These are phyloP conservation scores for Theocolax elegans DNA, from an alignment of 1,140 invertebrate species.

Conservation along the genomic window DNA sequence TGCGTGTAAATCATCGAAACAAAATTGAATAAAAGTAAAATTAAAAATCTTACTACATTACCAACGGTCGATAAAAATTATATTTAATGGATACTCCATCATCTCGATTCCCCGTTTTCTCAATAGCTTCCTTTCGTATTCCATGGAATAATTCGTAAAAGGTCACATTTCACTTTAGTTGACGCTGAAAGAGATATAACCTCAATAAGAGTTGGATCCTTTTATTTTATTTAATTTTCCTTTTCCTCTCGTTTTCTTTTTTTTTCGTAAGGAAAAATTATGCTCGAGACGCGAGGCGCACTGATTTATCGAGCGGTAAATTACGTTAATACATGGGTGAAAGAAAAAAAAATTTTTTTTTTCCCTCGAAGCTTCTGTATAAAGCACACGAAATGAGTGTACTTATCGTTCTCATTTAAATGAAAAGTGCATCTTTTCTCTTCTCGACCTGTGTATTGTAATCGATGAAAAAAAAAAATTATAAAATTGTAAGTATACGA, in stretches of 20 bases:
- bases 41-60: neutral
- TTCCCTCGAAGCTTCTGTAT: neutral
- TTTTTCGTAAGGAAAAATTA: slow-evolving; percentile 31
- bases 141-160: slow-evolving; percentile 30
- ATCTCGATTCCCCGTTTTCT: slow-evolving; percentile 3
- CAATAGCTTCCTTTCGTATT: slow-evolving; percentile 13
- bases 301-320: slow-evolving; percentile 41
- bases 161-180: slow-evolving; percentile 31
- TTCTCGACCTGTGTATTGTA: too few relatives aligned
- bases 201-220: slow-evolving; percentile 27
- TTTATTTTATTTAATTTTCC: too few relatives aligned
- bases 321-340: slow-evolving; percentile 26
- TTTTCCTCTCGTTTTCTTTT: neutral
- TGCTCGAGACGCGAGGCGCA: slow-evolving; percentile 7
- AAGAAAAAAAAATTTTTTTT: slow-evolving; percentile 27
- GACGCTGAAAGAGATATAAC: slow-evolving; percentile 28
- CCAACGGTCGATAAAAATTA: neutral
- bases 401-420: slow-evolving; percentile 13
- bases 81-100: slow-evolving; percentile 1
- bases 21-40: neutral
- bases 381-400: slow-evolving; percentile 7
- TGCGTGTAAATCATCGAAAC: too few relatives aligned
- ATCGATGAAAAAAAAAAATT: too few relatives aligned
- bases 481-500: too few relatives aligned
- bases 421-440: slow-evolving; percentile 1